Evolutionary conservation across 2,113 vertebrate species (phyloP).

Genomic region (Pagrus major): DNA sequence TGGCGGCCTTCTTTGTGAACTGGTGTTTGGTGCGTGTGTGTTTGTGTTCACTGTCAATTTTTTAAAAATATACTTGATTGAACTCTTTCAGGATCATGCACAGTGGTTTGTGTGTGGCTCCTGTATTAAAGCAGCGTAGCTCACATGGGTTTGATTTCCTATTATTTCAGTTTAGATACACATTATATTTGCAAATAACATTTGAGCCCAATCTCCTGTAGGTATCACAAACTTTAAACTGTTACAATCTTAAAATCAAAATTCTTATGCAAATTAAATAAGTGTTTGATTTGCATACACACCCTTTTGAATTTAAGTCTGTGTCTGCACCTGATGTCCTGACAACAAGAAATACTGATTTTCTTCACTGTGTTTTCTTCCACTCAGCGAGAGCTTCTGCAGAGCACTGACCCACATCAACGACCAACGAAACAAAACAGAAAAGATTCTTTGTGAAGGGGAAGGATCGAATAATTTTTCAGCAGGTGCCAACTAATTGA

Average conservation of each 20-base stretch:
- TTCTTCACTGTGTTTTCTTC: conserved; percentile 20
- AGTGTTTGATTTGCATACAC: background rate
- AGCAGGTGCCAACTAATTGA: conserved; percentile 4
- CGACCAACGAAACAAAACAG: fast-evolving
- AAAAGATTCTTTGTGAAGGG: background rate
- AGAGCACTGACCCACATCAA: conserved; percentile 78
- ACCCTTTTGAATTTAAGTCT: background rate
- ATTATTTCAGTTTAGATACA: background rate
- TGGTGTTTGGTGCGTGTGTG: conserved; percentile 13
- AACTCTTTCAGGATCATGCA: background rate
- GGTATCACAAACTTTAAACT: background rate
- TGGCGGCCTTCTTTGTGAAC: background rate
- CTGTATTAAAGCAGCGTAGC: background rate
- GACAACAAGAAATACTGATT: background rate
- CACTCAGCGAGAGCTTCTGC: conserved; percentile 87
- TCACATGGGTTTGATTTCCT: background rate
- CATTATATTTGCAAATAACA: background rate
- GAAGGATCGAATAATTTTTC: conserved; percentile 12
- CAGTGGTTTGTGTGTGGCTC: background rate
- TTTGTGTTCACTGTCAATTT: background rate
- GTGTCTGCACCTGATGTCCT: background rate
- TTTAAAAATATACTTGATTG: background rate
- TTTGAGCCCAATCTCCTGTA: background rate
- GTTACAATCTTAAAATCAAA: background rate
- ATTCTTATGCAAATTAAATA: background rate